Conservation (phyloP, 1,140 invertebrate genomes). For the Octopus sinensis region DNA sequence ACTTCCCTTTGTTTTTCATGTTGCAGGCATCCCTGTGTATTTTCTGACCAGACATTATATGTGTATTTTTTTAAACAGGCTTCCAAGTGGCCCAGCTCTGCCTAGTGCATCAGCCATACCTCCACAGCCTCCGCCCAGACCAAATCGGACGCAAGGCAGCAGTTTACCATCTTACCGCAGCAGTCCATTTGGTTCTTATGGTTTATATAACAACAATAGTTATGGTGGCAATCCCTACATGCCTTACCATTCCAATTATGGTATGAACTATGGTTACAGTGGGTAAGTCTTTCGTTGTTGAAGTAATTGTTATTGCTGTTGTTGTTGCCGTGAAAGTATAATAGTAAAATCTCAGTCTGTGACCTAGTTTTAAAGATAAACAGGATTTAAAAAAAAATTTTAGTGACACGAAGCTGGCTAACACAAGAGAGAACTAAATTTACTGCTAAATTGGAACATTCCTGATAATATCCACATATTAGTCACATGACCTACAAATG, state of each 20-base stretch:
- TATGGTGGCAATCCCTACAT: constrained; percentile 27
- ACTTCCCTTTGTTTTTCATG: too few relatives aligned
- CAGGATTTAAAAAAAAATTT: too few relatives aligned
- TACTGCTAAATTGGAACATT: too few relatives aligned
- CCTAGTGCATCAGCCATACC: neutral
- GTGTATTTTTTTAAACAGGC: constrained; percentile 14
- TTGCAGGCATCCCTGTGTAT: too few relatives aligned
- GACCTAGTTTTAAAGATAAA: too few relatives aligned
- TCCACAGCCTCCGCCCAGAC: neutral
- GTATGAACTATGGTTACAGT: constrained; percentile 44
- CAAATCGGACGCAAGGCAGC: neutral
- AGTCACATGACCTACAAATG: too few relatives aligned
- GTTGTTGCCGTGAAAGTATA: too few relatives aligned
- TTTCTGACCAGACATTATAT: neutral
- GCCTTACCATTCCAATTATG: constrained; percentile 27
- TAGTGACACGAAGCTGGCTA: too few relatives aligned
- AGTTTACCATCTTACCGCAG: neutral
- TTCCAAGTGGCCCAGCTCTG: neutral
- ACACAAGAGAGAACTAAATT: too few relatives aligned
- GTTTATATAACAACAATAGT: neutral
- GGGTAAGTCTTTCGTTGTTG: constrained; percentile 30
- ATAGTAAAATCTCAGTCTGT: too few relatives aligned
- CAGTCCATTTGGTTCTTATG: neutral
- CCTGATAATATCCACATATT: too few relatives aligned
- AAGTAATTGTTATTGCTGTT: too few relatives aligned